Evolutionary conservation across 1,140 invertebrate genomes (phyloP).

Genomic region (Bombus superbus): DNA sequence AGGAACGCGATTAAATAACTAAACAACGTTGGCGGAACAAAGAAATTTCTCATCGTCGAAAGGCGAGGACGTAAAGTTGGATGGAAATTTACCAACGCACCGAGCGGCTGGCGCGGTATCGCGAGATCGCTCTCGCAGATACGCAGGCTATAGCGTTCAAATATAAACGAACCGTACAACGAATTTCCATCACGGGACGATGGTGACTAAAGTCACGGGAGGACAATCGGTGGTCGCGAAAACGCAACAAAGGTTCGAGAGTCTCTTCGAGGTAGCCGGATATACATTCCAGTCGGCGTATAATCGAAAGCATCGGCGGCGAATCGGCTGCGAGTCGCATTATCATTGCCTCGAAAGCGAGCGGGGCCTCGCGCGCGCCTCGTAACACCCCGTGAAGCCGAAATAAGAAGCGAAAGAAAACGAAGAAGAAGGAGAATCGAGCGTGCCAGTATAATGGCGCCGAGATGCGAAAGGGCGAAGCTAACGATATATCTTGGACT

Average conservation of each 20-base stretch:
- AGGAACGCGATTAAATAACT: background rate
- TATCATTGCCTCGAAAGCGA: conserved; percentile 66
- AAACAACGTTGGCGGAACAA: background rate
- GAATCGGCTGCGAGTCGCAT: conserved; percentile 59
- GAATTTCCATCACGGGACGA: conserved; percentile 23
- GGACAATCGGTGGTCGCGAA: conserved; percentile 29
- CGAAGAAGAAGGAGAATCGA: conserved; percentile 59
- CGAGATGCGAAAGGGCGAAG: conserved; percentile 77
- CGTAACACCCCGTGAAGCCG: conserved; percentile 67
- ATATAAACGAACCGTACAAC: conserved; percentile 4
- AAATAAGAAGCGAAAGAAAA: conserved; percentile 54
- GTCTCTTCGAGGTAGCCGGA: conserved; percentile 17
- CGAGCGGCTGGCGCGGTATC: background rate
- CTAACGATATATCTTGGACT: conserved; percentile 82
- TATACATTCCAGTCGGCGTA: conserved; percentile 34
- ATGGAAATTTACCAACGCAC: background rate
- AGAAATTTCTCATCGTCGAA: conserved; percentile 21
- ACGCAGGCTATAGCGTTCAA: background rate
- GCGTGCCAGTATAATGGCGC: conserved; percentile 77
- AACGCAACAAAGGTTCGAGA: conserved; percentile 4
- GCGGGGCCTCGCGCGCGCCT: conserved; percentile 15
- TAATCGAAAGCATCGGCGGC: conserved; percentile 60
- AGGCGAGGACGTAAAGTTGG: conserved; percentile 10
- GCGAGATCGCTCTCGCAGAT: conserved; percentile 1
- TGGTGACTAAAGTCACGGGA: background rate